These are phyloP conservation scores for Seriola dumerili DNA, from an alignment of 2,113 vertebrate species.

Conservation along the genomic window DNA sequence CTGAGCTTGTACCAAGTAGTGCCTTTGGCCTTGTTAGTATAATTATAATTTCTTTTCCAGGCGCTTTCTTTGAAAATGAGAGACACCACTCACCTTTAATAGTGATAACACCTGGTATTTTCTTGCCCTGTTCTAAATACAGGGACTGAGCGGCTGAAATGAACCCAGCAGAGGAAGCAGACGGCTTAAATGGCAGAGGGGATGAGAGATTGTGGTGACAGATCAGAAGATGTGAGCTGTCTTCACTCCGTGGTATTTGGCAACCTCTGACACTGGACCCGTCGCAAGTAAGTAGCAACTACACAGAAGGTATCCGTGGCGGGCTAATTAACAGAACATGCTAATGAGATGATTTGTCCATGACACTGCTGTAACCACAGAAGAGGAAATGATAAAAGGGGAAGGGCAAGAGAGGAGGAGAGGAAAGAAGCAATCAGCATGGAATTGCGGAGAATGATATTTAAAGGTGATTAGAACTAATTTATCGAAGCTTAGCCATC, in stretches of 20 bases:
- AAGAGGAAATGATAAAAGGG: slow-evolving; percentile 1
- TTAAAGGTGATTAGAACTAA: slow-evolving; percentile 37
- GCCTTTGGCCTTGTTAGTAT: neutral
- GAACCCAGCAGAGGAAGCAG: neutral
- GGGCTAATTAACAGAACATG: slow-evolving; percentile 51
- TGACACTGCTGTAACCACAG: slow-evolving; percentile 9
- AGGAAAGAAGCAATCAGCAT: slow-evolving; percentile 6
- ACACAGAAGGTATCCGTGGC: slow-evolving; percentile 38
- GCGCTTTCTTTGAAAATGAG: slow-evolving; percentile 11
- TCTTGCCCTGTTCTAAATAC: neutral
- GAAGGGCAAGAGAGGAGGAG: neutral
- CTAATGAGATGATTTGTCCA: slow-evolving; percentile 56
- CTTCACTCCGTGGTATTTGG: slow-evolving; percentile 42
- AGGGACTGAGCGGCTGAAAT: neutral
- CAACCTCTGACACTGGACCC: slow-evolving; percentile 42
- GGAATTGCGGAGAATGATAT: neutral
- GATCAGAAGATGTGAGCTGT: slow-evolving; percentile 35
- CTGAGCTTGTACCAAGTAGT: neutral
- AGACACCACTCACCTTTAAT: neutral
- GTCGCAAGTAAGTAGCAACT: neutral
- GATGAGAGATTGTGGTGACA: neutral
- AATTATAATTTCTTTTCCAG: neutral
- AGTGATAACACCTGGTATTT: slow-evolving; percentile 12
- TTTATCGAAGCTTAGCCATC: neutral
- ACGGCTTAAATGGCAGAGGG: neutral